A percentile compares a stretch with the other conserved stretches of the same genome.
phyloP scores from a whole-genome alignment of 2,113 vertebrate genomes.

The Phoxinus phoxinus region DNA sequence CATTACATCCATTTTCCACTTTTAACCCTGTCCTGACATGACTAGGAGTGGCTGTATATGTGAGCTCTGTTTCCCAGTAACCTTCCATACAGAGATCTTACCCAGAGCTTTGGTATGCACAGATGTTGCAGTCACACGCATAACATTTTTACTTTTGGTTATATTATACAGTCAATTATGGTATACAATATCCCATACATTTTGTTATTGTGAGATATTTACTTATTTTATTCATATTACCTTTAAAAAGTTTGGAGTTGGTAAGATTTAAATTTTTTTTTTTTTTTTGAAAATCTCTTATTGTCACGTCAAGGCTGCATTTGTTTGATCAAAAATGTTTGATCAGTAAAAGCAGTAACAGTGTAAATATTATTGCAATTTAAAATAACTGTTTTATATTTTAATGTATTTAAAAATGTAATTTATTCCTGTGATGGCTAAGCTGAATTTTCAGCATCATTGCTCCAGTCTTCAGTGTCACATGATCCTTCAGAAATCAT shows the following conservation, averaged over 20 bases:
- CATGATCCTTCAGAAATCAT: background rate
- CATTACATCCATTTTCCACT: background rate
- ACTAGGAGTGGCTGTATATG: slow-evolving; percentile 18
- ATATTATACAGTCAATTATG: background rate
- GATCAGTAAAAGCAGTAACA: too few relatives aligned
- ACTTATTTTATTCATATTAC: background rate
- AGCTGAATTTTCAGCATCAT: background rate
- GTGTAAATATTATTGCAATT: too few relatives aligned
- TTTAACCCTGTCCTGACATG: background rate
- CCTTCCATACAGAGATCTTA: background rate
- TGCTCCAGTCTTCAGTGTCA: background rate
- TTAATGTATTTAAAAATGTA: too few relatives aligned
- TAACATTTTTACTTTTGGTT: background rate
- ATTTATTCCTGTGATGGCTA: too few relatives aligned
- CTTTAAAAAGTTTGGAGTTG: too few relatives aligned
- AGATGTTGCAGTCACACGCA: slow-evolving; percentile 20
- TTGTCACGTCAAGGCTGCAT: background rate
- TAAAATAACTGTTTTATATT: too few relatives aligned
- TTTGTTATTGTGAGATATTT: background rate
- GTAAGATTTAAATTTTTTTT: too few relatives aligned
- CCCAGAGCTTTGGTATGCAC: slow-evolving; percentile 20
- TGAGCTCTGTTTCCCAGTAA: slow-evolving; percentile 16
- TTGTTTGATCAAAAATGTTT: background rate
- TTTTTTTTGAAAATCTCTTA: too few relatives aligned
- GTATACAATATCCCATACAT: background rate